Base-by-base conservation (phyloP, 2,797 vertebrate species). In the Gallinago solitaria region DNA sequence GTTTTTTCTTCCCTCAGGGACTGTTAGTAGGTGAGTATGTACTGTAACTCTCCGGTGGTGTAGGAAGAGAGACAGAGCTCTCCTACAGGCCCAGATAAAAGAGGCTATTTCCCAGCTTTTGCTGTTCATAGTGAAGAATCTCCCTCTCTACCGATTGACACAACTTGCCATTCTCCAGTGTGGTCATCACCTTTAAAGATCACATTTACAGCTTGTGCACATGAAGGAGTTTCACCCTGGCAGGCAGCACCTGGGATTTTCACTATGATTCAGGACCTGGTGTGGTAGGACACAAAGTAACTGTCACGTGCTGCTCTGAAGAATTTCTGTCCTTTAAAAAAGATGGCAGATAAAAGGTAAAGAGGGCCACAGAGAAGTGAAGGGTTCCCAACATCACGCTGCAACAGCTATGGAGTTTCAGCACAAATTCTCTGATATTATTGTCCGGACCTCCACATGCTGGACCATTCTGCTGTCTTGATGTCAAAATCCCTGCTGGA, bases 401-500 rank as follows among this genome's bases (percentile, higher is more conserved):
- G 74, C n/a, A 83, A 50, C 33, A 67, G 65, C 47, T 56, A 64
- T 20, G 45, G 77, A 84, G 51, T 83, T 89, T 53, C 3, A 1
- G 25, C 63, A 93, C 48, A 90, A 90, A 73, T 47, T 73, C 50
- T 70, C 33, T 15, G 27, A 21, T 82, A 19, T 51, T 75, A 51
- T 10, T 54, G 32, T 64, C 67, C 4, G 5, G 41, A 84, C 28
- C 41, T 87, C 48, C 35, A 57, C 25, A 41, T 6, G 30, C 51
- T 63, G 69, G 61, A 82, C 47, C 35, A 47, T 56, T 83, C 87
- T 87, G 74, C 60, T 6, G 4, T 37, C 45, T 75, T 75, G 35
- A 54, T 74, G 74, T 82, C 68, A 94, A 93, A 93, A 87, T 68
- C 83, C 32, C 80, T 83, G 60, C 75, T 85, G 68, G 70, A 93